These are phyloP conservation scores for Metopia argyrocephala DNA, from an alignment of 2,888 invertebrate species.

Conservation along the genomic window DNA sequence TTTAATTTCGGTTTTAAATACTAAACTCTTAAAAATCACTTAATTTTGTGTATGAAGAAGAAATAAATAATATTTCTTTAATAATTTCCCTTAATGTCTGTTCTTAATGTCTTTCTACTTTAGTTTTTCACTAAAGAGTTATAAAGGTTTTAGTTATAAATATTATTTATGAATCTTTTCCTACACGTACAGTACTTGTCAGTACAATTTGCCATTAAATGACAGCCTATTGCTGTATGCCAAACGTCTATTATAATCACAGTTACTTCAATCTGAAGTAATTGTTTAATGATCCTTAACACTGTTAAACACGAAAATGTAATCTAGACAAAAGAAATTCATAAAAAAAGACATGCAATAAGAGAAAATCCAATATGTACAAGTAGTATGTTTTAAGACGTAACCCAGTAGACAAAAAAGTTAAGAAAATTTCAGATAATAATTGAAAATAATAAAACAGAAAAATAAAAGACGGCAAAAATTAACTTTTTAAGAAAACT, in stretches of 20 bases:
- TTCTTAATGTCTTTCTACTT: not conserved
- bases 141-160: not conserved
- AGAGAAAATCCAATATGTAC: not conserved
- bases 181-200: not conserved
- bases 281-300: slow-evolving; percentile 58
- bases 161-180: not conserved
- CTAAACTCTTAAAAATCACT: too few species aligned
- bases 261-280: slow-evolving; percentile 41
- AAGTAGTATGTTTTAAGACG: too few species aligned
- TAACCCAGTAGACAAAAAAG: too few species aligned
- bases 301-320: slow-evolving; percentile 1
- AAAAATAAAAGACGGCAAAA: too few species aligned
- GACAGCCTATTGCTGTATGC: not conserved
- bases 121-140: not conserved
- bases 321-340: not conserved
- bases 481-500: too few species aligned
- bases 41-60: too few species aligned
- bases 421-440: too few species aligned
- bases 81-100: not conserved
- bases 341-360: not conserved
- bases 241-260: slow-evolving; percentile 48
- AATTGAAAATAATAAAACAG: too few species aligned
- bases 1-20: too few species aligned
- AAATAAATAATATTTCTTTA: not conserved
- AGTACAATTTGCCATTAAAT: not conserved